Conservation (phyloP, 2,797 vertebrate species). For the Netta rufina region DNA sequence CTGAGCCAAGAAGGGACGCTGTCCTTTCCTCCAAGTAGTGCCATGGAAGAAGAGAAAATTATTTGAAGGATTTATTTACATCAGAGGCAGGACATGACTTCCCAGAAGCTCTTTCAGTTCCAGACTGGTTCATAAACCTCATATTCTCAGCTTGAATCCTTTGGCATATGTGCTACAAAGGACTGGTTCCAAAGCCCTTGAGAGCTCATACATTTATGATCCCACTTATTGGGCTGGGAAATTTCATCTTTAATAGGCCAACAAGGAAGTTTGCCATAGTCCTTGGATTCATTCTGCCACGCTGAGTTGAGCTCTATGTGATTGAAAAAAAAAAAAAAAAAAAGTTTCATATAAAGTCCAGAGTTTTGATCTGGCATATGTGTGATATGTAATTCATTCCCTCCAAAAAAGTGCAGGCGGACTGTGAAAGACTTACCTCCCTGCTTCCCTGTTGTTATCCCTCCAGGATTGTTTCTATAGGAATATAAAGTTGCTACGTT, state of each 20-base stretch:
- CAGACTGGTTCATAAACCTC: background rate
- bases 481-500: background rate
- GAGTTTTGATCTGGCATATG: background rate
- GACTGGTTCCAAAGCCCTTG: background rate
- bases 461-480: background rate
- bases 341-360: background rate
- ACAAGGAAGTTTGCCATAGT: background rate
- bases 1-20: background rate
- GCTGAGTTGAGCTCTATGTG: background rate
- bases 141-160: background rate
- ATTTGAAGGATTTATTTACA: background rate
- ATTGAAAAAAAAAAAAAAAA: background rate
- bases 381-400: background rate
- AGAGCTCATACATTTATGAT: background rate
- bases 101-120: background rate
- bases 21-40: background rate
- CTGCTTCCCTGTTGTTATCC: background rate
- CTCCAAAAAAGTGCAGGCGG: background rate
- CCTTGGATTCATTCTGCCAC: background rate
- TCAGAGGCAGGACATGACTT: background rate
- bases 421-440: background rate
- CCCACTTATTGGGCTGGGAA: fast-evolving
- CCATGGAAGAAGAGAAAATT: background rate
- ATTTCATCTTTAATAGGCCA: background rate
- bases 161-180: background rate